phyloP scores from a whole-genome alignment of 2,113 vertebrate genomes.

The Rhabdornis inornatus region DNA sequence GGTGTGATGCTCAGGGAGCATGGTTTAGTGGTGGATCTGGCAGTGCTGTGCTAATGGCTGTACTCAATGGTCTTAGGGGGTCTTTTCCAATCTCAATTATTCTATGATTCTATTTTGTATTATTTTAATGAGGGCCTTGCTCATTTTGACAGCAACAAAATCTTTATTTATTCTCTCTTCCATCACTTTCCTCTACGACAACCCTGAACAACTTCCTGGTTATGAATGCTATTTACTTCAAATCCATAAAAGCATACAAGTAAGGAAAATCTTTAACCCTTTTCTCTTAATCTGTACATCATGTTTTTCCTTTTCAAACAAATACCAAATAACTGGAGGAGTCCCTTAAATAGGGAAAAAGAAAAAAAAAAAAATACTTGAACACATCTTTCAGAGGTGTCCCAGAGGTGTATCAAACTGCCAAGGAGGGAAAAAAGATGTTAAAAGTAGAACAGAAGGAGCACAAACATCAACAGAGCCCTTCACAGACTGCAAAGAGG shows the following conservation, averaged over 20 bases:
- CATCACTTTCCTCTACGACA: neutral
- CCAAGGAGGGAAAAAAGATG: neutral
- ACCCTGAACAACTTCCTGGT: neutral
- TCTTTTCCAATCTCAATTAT: neutral
- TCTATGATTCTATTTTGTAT: neutral
- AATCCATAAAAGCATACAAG: neutral
- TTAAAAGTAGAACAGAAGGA: neutral
- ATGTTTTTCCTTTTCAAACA: neutral
- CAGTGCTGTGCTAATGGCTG: neutral
- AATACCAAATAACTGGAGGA: neutral
- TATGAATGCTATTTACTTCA: neutral
- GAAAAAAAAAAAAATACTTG: accelerated
- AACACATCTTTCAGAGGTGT: neutral
- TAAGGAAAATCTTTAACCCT: neutral
- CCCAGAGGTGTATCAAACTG: neutral
- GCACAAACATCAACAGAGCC: neutral
- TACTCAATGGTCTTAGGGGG: neutral
- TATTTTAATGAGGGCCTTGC: neutral
- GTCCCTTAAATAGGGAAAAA: accelerated
- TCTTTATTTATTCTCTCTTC: neutral
- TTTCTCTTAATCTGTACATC: neutral
- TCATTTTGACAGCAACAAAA: neutral
- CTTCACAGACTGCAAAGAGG: neutral
- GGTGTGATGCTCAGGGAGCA: neutral
- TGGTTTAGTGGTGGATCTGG: neutral